phyloP scores from a whole-genome alignment of 2,113 vertebrate species.

The Etia nguti region DNA sequence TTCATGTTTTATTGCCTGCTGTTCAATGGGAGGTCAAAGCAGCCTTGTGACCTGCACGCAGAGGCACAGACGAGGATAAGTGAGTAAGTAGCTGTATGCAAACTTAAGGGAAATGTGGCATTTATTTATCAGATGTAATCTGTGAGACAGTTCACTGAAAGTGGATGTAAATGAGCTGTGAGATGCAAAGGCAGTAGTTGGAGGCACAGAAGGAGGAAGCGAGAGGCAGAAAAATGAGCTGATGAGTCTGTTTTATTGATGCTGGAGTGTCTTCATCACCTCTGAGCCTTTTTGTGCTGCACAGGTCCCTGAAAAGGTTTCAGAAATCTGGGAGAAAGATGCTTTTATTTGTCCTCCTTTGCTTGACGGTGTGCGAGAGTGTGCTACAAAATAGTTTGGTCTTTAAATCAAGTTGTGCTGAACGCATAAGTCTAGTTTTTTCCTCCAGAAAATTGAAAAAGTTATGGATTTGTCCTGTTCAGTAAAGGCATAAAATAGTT shows the following conservation, averaged over 20 bases:
- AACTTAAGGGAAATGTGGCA: conserved; percentile 8
- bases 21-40: conserved; percentile 31
- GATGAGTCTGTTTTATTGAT: neutral
- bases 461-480: neutral
- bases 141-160: neutral
- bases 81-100: conserved; percentile 47
- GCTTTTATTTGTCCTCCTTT: neutral
- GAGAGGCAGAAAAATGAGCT: neutral
- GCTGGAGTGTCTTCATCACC: neutral
- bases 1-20: conserved; percentile 57
- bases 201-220: neutral
- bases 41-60: neutral
- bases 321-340: neutral
- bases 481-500: neutral
- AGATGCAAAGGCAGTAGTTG: neutral
- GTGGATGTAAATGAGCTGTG: neutral
- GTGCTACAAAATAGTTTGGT: neutral
- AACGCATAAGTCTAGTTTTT: neutral
- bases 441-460: neutral
- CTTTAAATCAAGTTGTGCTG: neutral
- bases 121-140: conserved; percentile 2
- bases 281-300: neutral
- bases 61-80: conserved; percentile 1
- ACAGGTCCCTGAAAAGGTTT: neutral
- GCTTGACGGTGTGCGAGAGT: neutral